A percentile compares a stretch with the other conserved stretches of the same genome.
These are phyloP conservation scores for Cylloceria caligata DNA, from an alignment of 2,888 invertebrate species.

Conservation along the genomic window DNA sequence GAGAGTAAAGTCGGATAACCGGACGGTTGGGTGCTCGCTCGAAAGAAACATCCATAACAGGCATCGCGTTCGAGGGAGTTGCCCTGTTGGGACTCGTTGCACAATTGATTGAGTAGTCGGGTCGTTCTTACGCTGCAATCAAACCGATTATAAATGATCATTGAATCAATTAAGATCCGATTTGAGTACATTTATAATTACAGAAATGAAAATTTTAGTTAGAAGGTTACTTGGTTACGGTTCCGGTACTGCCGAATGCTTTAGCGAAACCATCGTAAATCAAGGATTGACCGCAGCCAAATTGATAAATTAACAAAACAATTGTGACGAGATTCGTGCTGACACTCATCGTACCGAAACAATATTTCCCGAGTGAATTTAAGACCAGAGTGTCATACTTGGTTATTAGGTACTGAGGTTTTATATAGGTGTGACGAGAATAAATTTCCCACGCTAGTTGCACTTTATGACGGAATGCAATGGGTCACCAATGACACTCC, in stretches of 20 bases:
- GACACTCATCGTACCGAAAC: conserved; percentile 68
- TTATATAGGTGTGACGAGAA: conserved; percentile 39
- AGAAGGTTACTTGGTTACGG: conserved; percentile 70
- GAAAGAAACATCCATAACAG: conserved; percentile 88
- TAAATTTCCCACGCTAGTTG: conserved; percentile 45
- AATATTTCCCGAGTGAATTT: conserved; percentile 50
- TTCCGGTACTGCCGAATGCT: conserved; percentile 68
- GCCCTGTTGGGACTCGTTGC: conserved; percentile 88
- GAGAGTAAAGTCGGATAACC: conserved; percentile 77
- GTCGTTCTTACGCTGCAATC: conserved; percentile 83
- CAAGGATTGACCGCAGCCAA: conserved; percentile 62
- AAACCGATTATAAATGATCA: not conserved
- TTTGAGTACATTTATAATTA: not conserved
- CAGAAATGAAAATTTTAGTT: not conserved
- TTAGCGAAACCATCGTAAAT: conserved; percentile 72
- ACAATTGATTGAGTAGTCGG: conserved; percentile 87
- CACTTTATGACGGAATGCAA: conserved; percentile 53
- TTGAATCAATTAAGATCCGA: not conserved
- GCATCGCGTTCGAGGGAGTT: conserved; percentile 87
- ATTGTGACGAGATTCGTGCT: conserved; percentile 51
- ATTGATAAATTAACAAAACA: conserved; percentile 52
- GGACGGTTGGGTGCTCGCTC: conserved; percentile 84
- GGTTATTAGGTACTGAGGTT: conserved; percentile 55
- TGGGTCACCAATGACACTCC: not conserved
- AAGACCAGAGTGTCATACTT: conserved; percentile 68